Base-by-base conservation (phyloP, 2,888 invertebrate genomes). In the Netelia inedita region DNA sequence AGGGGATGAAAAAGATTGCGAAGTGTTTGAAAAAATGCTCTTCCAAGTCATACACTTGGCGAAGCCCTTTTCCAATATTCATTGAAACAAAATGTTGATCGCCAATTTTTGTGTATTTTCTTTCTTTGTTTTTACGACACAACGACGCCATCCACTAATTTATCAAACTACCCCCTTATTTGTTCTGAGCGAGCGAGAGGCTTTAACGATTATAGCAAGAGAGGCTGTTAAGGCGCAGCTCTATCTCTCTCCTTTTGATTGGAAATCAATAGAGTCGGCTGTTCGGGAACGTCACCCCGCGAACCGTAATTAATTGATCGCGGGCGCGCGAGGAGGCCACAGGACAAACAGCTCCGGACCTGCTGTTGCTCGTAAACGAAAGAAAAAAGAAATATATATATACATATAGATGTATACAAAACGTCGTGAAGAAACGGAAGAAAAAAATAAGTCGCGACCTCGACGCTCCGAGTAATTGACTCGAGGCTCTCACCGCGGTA, bases 281-380 rank as follows among this genome's bases (percentile, higher is more conserved):
- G 69, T 16, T 46, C 8, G 23, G 65, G 65, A 72, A 46, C 72
- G 68, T 72, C 71, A 28, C 65, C 65, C 43, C 65, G 71, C 65
- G 71, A 76, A 66, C 71, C 65, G 82, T 82, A 82, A 82, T 82
- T 82, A 82, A 82, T 82, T 71, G 82, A 82, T 72, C 75, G 57
- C 10, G 10, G 57, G 19, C 21, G 57, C 21, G 55, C n/a, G 53
- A 50, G 35, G 53, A 50, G 55, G 28, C 50, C 66, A 57, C 55
- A 46, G 75, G 65, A 72, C 76, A 76, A 76, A 76, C 82, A 76
- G 71, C 65, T 72, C 72, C 35, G 35, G 3, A 35, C 76, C 76
- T 35, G 72, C 82, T 72, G 71, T 43, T 46, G 65, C 59, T 65
- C 46, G 57, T 46, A 35, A 69, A 61, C 16, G 35, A 35, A 14